Evolutionary conservation across 2,797 vertebrate genomes (phyloP), one percentile per base, ranked within the genome.

Genomic region (Phylloscopus collybita): DNA sequence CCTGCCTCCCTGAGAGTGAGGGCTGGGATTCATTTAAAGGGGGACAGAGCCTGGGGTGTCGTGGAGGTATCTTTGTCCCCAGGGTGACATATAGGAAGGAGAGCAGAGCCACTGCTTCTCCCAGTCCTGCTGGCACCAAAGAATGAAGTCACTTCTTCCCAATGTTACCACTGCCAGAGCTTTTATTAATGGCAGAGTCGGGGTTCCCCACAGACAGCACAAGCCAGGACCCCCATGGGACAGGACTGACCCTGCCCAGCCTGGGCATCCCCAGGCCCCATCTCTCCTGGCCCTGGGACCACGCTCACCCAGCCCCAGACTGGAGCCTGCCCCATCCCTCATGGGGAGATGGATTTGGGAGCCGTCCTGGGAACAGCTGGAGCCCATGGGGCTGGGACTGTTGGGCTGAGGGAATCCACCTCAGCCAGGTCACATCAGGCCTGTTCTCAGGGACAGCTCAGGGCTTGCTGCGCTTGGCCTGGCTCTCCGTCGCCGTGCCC

Each of bases 391-490:
- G 0, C 32, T 7, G 30, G 65, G 47, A 18, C 40, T 23, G 27
- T 13, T 30, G 30, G 5, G 25, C 70, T 3, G 0, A 66, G 61
- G 40, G 69, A 40, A 12, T 42, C 19, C 34, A 7, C 26, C 65
- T 86, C 15, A 5, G 69, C 42, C 27, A 27, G 67, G 11, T 3
- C 3, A 14, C 1, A 0, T 32, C 2, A 0, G 3, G 8, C 22
- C 16, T 56, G 20, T 2, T 59, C 16, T 61, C 7, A 0, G 1
- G 30, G 22, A 4, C 2, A 5, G 72, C 65, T 98, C 97, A 98
- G 27, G 98, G 98, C 94, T 98, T 99, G 97, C 97, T 97, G 23
- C 98, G 98, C 88, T 99, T 99, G 4, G 97, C 95, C 80, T 97
- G 98, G 87, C 90, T 96, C 66, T 99, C 99, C 0, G 79, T 18